Conservation (phyloP, 2,888 invertebrate species). For the Lycaena phlaeas region DNA sequence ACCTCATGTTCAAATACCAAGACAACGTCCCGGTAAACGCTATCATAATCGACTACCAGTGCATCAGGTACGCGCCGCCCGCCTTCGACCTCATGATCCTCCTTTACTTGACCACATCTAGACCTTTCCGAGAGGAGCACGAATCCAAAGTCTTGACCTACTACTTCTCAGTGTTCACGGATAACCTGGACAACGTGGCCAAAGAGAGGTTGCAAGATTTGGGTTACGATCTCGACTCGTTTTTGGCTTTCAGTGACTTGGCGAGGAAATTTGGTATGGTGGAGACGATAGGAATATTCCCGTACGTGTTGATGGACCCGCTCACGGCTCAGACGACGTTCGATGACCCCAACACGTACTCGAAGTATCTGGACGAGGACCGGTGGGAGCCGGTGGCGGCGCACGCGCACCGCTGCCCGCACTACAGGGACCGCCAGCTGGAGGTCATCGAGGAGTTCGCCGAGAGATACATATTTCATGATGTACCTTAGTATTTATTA, state of each 20-base stretch:
- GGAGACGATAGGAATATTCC: conserved; percentile 24
- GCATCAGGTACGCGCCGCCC: conserved; percentile 46
- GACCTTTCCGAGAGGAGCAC: conserved; percentile 32
- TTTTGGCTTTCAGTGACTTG: conserved; percentile 19
- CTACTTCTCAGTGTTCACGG: conserved; percentile 36
- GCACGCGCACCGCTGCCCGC: conserved; percentile 21
- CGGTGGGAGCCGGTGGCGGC: conserved; percentile 25
- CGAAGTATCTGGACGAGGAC: conserved; percentile 21
- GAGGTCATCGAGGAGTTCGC: conserved; percentile 42
- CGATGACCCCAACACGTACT: conserved; percentile 26
- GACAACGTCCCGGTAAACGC: conserved; percentile 33
- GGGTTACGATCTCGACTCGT: conserved; percentile 18
- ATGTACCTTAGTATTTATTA: too few species aligned
- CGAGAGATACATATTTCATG: conserved; percentile 33
- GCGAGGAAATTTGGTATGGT: conserved; percentile 22
- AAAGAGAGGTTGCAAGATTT: conserved; percentile 28
- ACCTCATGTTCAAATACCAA: conserved; percentile 48
- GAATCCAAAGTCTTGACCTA: conserved; percentile 31
- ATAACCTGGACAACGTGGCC: conserved; percentile 28
- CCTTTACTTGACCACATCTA: conserved; percentile 39
- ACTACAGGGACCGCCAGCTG: conserved; percentile 31
- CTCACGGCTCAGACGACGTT: conserved; percentile 22
- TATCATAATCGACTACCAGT: conserved; percentile 49
- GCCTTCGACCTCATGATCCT: conserved; percentile 46
- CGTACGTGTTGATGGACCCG: conserved; percentile 31